Evolutionary conservation across 2,797 vertebrate species (phyloP), one percentile per base, ranked within the genome.

Genomic region (Argentina silus): DNA sequence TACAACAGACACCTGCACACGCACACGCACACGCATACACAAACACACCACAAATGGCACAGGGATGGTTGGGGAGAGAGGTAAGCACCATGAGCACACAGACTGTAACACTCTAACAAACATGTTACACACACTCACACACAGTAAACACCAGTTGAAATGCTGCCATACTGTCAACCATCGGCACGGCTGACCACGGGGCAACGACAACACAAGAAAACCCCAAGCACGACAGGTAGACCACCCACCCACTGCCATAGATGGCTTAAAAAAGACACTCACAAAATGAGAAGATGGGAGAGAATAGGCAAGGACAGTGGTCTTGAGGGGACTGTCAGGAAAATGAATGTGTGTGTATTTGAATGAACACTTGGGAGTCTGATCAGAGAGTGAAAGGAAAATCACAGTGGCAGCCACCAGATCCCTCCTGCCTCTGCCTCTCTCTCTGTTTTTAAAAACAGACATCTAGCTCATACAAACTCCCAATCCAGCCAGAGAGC

Each of bases 71-170:
- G 44, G 43, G 59, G 45, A 62, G 47, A 42, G 42, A 48, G 48
- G 57, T 71, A 65, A 50, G 59, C 43, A 36, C 17, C 48, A 17
- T 27, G 42, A 14, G 63, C 27, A 53, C 59, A 64, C 48, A 61
- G 14, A 61, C 23, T n/a, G n/a, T n/a, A n/a, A n/a, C n/a, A n/a
- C n/a, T n/a, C n/a, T n/a, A n/a, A n/a, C n/a, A n/a, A n/a, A n/a
- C n/a, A n/a, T n/a, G n/a, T n/a, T n/a, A 60, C 55, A 70, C 60
- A 55, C 68, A 36, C 61, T 53, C n/a, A 43, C 36, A 67, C 67
- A 72, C 27, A 79, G 36, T 76, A 53, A 42, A 80, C 47, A 83
- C 74, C 68, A 45, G 61, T 74, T 73, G 76, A 48, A 75, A 2
- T 6, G 63, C 69, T 77, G 67, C 67, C 69, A 53, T n/a, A 57